phyloP scores from a whole-genome alignment of 2,113 vertebrate genomes.

The Leucoraja erinaceus region DNA sequence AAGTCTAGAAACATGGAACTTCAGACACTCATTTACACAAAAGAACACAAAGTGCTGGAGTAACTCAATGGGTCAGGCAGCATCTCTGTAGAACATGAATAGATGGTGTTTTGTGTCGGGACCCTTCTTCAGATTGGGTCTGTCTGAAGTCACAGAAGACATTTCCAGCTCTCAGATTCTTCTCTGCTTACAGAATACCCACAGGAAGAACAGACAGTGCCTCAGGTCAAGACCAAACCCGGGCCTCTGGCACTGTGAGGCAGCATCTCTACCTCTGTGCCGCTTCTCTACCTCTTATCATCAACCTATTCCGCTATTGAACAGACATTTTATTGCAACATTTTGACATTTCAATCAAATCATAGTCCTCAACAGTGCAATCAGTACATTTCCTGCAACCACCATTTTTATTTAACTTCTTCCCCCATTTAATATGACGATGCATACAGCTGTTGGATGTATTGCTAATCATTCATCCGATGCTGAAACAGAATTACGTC shows the following conservation, averaged over 20 bases:
- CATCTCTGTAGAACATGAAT: no score
- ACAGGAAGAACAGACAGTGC: no score
- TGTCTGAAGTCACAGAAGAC: background rate
- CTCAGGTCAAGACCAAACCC: no score
- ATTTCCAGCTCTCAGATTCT: background rate
- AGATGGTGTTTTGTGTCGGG: no score
- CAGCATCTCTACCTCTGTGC: no score
- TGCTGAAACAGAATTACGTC: background rate
- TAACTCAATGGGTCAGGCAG: no score
- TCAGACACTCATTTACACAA: no score
- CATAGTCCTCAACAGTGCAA: background rate
- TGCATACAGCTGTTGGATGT: background rate
- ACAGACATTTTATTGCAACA: background rate
- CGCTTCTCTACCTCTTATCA: background rate
- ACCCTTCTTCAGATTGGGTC: no score
- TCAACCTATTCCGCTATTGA: background rate
- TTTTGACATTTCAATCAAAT: background rate
- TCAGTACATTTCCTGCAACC: background rate
- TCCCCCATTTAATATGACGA: background rate
- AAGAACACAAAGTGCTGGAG: no score
- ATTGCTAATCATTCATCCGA: background rate
- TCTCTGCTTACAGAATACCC: no score
- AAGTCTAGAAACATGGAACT: no score
- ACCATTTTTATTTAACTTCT: constrained; percentile 3
- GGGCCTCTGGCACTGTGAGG: no score